These are phyloP conservation scores for Phoeniculus purpureus DNA, from an alignment of 2,797 vertebrate species.

Conservation along the genomic window DNA sequence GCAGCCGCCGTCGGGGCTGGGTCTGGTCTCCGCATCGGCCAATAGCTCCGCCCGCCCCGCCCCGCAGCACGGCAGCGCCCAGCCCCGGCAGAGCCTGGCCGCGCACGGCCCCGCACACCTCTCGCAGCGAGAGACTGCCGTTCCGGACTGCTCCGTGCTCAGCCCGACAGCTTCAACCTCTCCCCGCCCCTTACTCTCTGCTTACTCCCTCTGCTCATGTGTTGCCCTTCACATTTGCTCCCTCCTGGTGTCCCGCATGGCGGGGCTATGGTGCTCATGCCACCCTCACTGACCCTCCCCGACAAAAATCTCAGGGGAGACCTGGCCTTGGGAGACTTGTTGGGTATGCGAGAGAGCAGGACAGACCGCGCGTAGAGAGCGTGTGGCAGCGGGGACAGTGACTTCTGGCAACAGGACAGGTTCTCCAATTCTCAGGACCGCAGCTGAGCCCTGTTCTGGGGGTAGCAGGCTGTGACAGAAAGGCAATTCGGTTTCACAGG, in stretches of 20 bases:
- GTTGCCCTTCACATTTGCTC: not conserved
- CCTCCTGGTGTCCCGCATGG: not conserved
- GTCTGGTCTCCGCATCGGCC: not conserved
- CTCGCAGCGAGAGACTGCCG: not conserved
- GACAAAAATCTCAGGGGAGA: not conserved
- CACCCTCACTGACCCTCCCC: not conserved
- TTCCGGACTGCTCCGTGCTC: not conserved
- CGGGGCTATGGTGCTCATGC: not conserved
- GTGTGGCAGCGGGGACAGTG: rapidly evolving
- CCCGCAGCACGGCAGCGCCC: slow-evolving; percentile 18
- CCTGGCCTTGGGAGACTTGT: rapidly evolving
- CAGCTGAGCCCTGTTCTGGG: not conserved
- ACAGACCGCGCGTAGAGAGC: rapidly evolving
- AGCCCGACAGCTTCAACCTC: not conserved
- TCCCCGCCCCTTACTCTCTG: not conserved
- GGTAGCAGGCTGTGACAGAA: not conserved
- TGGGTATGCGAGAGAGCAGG: not conserved
- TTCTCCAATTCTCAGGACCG: not conserved
- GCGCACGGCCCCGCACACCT: not conserved
- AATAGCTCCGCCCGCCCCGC: slow-evolving; percentile 14
- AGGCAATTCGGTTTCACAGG: rapidly evolving
- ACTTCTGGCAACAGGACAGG: not conserved
- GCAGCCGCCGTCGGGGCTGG: slow-evolving; percentile 38
- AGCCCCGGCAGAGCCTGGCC: not conserved
- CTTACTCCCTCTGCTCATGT: not conserved